Evolutionary conservation across 2,888 invertebrate genomes (phyloP).

Genomic region (Eupeodes luniger): DNA sequence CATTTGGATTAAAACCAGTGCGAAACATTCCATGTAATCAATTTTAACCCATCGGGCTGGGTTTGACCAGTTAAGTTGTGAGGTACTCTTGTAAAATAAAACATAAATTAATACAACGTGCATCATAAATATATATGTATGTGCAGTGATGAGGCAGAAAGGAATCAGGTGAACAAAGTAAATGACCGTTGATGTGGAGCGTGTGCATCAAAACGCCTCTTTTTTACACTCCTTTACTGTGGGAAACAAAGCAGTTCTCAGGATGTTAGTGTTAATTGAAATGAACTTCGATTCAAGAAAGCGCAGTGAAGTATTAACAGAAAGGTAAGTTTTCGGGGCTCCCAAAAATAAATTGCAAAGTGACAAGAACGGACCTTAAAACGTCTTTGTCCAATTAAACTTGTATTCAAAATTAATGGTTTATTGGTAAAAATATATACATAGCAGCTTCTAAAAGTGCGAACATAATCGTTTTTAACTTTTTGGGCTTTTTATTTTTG

Average conservation of each 20-base stretch:
- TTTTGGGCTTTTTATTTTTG: too few species aligned
- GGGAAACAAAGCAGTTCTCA: background rate
- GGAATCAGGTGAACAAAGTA: background rate
- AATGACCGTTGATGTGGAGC: background rate
- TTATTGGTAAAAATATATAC: too few species aligned
- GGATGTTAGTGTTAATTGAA: background rate
- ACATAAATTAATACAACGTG: constrained; percentile 67
- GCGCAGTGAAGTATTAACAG: background rate
- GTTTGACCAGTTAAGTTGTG: constrained; percentile 56
- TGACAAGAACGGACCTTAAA: too few species aligned
- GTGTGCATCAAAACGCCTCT: constrained; percentile 1
- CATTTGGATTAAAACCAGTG: constrained; percentile 53
- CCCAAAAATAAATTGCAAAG: too few species aligned
- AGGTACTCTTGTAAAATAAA: constrained; percentile 41
- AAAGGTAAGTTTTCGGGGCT: background rate
- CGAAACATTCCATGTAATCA: constrained; percentile 67
- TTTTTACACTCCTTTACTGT: background rate
- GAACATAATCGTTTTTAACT: too few species aligned
- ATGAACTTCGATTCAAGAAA: background rate
- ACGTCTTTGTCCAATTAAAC: too few species aligned
- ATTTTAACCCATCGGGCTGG: constrained; percentile 52
- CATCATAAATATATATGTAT: constrained; percentile 51
- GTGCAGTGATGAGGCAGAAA: constrained; percentile 8
- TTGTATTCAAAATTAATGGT: too few species aligned
- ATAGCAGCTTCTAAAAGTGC: too few species aligned